A percentile compares a stretch with the other conserved stretches of the same genome.
Conservation (phyloP, 1,140 invertebrate genomes). For the Cataglyphis hispanica region DNA sequence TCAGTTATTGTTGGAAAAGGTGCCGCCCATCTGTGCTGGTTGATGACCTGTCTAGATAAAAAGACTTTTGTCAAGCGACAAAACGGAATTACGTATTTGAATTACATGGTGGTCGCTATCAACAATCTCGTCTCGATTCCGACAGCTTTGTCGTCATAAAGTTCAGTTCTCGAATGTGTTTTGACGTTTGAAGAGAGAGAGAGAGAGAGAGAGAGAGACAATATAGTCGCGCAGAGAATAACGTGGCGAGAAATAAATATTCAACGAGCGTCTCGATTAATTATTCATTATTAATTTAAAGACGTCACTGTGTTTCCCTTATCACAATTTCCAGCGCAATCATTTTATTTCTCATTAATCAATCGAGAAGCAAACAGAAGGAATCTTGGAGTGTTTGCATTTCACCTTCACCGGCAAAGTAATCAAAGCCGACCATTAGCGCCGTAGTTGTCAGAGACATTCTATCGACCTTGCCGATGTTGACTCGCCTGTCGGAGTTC, state of each 20-base stretch:
- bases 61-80: conserved; percentile 22
- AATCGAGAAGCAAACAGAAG: conserved; percentile 18
- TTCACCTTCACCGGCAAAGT: not conserved
- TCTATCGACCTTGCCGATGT: conserved; percentile 15
- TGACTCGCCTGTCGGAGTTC: not conserved
- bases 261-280: not conserved
- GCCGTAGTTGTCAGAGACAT: not conserved
- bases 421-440: conserved; percentile 15
- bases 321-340: not conserved
- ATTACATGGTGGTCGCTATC: conserved; percentile 12
- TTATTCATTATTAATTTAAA: not conserved
- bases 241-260: not conserved
- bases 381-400: conserved; percentile 14
- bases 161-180: conserved; percentile 23
- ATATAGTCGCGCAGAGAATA: not conserved
- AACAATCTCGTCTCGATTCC: conserved; percentile 26
- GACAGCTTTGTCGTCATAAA: conserved; percentile 24
- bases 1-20: conserved; percentile 36
- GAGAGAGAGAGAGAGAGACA: conserved; percentile 18
- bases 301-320: not conserved
- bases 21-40: not conserved
- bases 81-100: conserved; percentile 49
- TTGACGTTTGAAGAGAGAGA: conserved; percentile 10
- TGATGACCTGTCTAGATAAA: conserved; percentile 58
- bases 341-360: not conserved